Evolutionary conservation across 2,113 vertebrate species (phyloP).

Genomic region (Caracal caracal): DNA sequence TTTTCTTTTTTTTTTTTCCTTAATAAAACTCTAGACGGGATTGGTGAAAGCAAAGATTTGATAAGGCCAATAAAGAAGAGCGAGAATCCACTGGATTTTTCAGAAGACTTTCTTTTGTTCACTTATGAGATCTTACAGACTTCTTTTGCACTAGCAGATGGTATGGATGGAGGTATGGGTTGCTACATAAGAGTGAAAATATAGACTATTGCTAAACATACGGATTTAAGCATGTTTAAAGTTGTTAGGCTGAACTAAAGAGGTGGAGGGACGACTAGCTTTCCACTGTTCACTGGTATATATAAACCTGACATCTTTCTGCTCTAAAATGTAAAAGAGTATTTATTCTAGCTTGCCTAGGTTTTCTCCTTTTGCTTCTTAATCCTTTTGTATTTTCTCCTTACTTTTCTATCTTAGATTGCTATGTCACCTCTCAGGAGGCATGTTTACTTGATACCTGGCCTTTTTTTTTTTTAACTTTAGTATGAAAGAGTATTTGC

Average conservation of each 20-base stretch:
- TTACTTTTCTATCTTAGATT: not conserved
- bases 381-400: not conserved
- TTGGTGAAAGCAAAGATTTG: not conserved
- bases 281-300: not conserved
- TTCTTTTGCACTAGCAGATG: not conserved
- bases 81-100: not conserved
- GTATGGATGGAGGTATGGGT: not conserved
- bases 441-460: not conserved
- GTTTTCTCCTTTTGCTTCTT: not conserved
- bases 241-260: not conserved
- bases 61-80: not conserved
- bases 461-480: not conserved
- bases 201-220: not conserved
- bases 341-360: not conserved
- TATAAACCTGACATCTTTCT: not conserved
- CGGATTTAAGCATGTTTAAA: no score
- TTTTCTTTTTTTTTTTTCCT: not conserved
- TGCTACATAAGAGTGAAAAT: not conserved
- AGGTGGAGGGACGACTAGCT: not conserved
- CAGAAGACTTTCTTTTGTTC: not conserved
- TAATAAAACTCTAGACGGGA: not conserved
- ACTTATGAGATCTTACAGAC: not conserved
- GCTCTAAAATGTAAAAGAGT: not conserved
- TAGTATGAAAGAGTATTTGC: not conserved
- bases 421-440: not conserved